phyloP scores from a whole-genome alignment of 2,113 vertebrate genomes.

The Prunella himalayana region DNA sequence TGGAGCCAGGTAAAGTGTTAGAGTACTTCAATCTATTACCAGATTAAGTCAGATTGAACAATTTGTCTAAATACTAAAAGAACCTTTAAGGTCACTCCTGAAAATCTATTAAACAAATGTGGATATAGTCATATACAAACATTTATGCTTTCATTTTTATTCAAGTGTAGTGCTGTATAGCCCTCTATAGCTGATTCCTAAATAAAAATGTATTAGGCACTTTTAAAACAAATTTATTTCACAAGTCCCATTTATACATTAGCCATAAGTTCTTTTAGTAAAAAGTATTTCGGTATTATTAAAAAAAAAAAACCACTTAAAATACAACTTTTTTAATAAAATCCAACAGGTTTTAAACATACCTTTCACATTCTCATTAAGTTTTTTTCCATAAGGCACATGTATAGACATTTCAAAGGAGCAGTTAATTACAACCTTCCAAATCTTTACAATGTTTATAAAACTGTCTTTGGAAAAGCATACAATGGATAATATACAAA shows the following conservation, averaged over 20 bases:
- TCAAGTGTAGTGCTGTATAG: background rate
- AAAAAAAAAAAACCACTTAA: background rate
- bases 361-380: background rate
- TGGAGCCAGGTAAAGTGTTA: background rate
- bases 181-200: background rate
- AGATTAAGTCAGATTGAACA: background rate
- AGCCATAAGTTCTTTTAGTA: constrained; percentile 30
- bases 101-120: background rate
- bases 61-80: background rate
- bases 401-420: constrained; percentile 21
- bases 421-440: constrained; percentile 5
- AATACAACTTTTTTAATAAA: constrained; percentile 48
- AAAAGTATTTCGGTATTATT: constrained; percentile 48
- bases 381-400: background rate
- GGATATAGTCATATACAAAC: background rate
- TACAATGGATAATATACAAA: background rate
- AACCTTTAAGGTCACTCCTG: background rate
- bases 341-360: background rate
- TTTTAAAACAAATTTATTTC: constrained; percentile 66
- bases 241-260: constrained; percentile 59
- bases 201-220: background rate
- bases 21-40: background rate
- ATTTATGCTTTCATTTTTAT: background rate
- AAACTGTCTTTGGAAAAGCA: constrained; percentile 44
- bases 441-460: constrained; percentile 19